These are phyloP conservation scores for Hybognathus amarus DNA, from an alignment of 2,797 vertebrate species.

Conservation along the genomic window DNA sequence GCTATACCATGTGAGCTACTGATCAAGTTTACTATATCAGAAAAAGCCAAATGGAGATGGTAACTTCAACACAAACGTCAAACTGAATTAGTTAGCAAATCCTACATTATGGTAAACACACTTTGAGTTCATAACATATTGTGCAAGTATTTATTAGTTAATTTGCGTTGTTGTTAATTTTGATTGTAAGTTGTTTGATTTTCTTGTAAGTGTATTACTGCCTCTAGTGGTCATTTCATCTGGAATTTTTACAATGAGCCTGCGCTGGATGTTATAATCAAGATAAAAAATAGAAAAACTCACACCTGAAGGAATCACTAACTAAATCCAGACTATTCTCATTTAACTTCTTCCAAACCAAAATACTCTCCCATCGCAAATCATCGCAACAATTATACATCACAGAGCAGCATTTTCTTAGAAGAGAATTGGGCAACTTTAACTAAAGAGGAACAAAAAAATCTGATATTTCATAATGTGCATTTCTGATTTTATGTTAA, in stretches of 20 bases:
- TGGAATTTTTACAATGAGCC: not conserved
- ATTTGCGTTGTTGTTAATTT: not conserved
- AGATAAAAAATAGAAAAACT: not conserved
- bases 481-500: slow-evolving; percentile 12
- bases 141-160: not conserved
- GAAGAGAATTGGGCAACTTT: slow-evolving; percentile 8
- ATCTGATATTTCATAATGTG: not conserved
- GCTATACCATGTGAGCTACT: not conserved
- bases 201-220: not conserved
- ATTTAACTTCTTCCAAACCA: slow-evolving; percentile 15
- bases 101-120: not conserved
- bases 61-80: not conserved
- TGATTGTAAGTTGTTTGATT: too few species aligned
- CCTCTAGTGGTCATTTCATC: not conserved
- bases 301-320: not conserved
- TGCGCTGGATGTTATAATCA: not conserved
- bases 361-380: slow-evolving; percentile 6
- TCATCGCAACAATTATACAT: not conserved
- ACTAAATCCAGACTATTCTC: not conserved
- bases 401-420: not conserved
- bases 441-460: not conserved
- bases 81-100: not conserved
- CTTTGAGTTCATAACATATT: not conserved
- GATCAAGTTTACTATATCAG: not conserved
- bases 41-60: too few species aligned